Percentiles rank a stretch among this genome's conserved stretches.
These are phyloP conservation scores for Carterocephalus palaemon DNA, from an alignment of 2,888 invertebrate genomes.

Conservation along the genomic window DNA sequence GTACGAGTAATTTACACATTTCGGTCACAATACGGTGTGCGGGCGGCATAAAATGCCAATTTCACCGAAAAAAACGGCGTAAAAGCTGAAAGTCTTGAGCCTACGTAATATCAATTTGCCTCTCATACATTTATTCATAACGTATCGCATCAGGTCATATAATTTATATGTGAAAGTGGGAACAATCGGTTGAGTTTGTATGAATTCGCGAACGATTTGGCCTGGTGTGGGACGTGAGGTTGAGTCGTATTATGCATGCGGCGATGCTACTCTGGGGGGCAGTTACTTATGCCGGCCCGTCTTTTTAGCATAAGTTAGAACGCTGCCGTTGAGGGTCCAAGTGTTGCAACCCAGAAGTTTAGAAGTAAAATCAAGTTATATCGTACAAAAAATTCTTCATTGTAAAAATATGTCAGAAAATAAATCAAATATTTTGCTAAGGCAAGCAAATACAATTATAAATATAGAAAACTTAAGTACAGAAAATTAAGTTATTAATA, in stretches of 20 bases:
- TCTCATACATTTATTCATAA: slow-evolving; percentile 76
- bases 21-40: slow-evolving; percentile 64
- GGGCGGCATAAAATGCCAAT: slow-evolving; percentile 69
- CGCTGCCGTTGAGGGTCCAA: slow-evolving; percentile 5
- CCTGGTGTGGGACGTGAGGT: slow-evolving; percentile 38
- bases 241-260: slow-evolving; percentile 63
- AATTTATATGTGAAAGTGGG: slow-evolving; percentile 74
- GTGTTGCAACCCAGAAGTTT: slow-evolving; percentile 6
- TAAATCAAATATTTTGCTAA: no score
- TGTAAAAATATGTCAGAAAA: no score
- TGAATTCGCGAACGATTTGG: slow-evolving; percentile 71
- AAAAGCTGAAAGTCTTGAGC: slow-evolving; percentile 61
- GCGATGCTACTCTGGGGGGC: slow-evolving; percentile 70
- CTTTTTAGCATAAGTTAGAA: slow-evolving; percentile 23
- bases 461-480: no score
- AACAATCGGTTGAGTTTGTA: slow-evolving; percentile 71
- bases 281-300: slow-evolving; percentile 52
- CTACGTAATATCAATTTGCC: slow-evolving; percentile 74
- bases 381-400: no score
- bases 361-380: no score
- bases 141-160: slow-evolving; percentile 69
- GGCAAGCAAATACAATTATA: no score
- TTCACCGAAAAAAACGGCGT: slow-evolving; percentile 42
- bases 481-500: no score
- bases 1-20: slow-evolving; percentile 68